Evolutionary conservation across 2,113 vertebrate species (phyloP), one percentile per base, ranked within the genome.

Genomic region (Anarhynchus alexandrinus): DNA sequence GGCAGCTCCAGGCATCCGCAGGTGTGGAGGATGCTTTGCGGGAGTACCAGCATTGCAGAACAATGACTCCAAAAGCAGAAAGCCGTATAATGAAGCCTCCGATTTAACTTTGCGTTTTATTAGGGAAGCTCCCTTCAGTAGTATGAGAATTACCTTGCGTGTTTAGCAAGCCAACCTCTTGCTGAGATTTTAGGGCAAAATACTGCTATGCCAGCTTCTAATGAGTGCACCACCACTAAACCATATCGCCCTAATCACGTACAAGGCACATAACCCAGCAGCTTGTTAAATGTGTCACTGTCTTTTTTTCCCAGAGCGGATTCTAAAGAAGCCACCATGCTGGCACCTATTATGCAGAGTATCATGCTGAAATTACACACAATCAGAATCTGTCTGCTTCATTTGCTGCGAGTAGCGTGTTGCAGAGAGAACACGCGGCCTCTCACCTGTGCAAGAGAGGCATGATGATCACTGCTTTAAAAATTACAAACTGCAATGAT

Each of bases 351-450:
- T 78, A 91, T n/a, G 52, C 45, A 42, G 43, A 67, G 34, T 14
- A 11, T 52, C 29, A 34, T 11, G 36, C 20, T 43, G 82, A 66
- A 93, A 88, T 79, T 58, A 62, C 45, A 78, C 30, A 57, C 84
- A 57, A 65, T 65, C 79, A 80, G 29, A 86, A 94, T 74, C 10
- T 72, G 27, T 18, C 78, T 74, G 89, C 88, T 76, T 79, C 54
- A 34, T 84, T 70, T 76, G 62, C 54, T 58, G 19, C 1, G 0
- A 86, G 45, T 25, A 72, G 62, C 4, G 1, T 21, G 11, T 2
- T 36, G 43, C 6, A 5, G 30, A 73, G 40, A 70, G 47, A 86
- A 79, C 0, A 1, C 18, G 29, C 0, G 0, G 38, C 38, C 21
- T 40, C 72, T 72, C 36, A 64, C 34, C 51, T 34, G 13, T 34